Percentiles rank a stretch among this genome's conserved stretches.
Evolutionary conservation across 2,888 invertebrate species (phyloP).

Genomic region (Melanophora roralis): DNA sequence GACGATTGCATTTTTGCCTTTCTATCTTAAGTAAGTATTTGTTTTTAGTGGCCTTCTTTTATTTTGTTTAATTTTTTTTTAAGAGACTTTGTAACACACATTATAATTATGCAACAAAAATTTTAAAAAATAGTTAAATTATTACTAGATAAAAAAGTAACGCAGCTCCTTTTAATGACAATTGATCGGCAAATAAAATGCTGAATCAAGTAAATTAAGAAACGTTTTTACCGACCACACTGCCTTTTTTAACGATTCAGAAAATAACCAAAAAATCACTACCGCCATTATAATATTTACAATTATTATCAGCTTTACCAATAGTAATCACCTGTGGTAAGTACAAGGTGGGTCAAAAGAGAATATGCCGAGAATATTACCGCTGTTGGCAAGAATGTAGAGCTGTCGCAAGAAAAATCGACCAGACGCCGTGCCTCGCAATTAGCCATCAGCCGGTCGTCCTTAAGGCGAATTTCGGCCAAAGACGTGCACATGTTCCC

Average conservation of each 20-base stretch:
- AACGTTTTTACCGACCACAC: neutral
- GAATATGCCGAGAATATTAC: too few species aligned
- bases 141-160: slow-evolving; percentile 8
- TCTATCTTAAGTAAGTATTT: neutral
- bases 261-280: neutral
- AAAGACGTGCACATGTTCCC: too few species aligned
- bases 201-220: neutral
- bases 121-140: slow-evolving; percentile 22
- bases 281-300: neutral
- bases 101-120: slow-evolving; percentile 41
- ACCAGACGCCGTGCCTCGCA: too few species aligned
- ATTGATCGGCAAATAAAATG: neutral
- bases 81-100: slow-evolving; percentile 7
- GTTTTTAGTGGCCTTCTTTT: neutral
- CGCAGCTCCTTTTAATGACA: neutral
- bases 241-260: neutral
- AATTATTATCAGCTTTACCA: neutral
- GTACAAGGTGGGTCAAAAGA: too few species aligned
- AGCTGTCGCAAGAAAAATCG: too few species aligned
- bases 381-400: too few species aligned
- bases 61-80: neutral
- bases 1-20: slow-evolving; percentile 22
- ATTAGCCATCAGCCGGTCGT: too few species aligned
- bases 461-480: too few species aligned
- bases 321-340: neutral